Percentiles rank a stretch among this genome's conserved stretches.
phyloP scores from a whole-genome alignment of 2,888 invertebrate genomes.

The Embidobia sp. region DNA sequence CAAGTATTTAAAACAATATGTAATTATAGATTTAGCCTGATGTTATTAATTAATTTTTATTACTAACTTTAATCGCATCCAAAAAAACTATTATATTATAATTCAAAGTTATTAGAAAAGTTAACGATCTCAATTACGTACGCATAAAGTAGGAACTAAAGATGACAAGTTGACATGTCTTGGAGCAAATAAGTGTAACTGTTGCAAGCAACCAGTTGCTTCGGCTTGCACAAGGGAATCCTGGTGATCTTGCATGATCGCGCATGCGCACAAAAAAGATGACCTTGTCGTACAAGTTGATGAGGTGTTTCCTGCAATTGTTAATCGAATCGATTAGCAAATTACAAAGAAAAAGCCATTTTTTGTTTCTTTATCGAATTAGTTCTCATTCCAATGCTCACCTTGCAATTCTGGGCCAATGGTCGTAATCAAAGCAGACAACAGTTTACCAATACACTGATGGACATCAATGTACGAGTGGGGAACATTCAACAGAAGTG shows the following conservation, averaged over 20 bases:
- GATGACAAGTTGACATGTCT: slow-evolving; percentile 95
- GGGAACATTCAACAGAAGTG: slow-evolving; percentile 93
- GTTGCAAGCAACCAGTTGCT: slow-evolving; percentile 97
- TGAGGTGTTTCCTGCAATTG: slow-evolving; percentile 86
- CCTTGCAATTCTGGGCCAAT: slow-evolving; percentile 99
- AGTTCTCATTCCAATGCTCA: too few relatives aligned
- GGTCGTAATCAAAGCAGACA: slow-evolving; percentile 97
- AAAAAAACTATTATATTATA: not conserved
- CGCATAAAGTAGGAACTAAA: slow-evolving; percentile 95
- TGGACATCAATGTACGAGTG: slow-evolving; percentile 95
- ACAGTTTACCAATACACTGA: slow-evolving; percentile 94
- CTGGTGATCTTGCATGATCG: slow-evolving; percentile 94
- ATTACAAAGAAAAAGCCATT: not conserved
- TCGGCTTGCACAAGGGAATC: slow-evolving; percentile 97
- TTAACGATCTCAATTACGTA: too few relatives aligned
- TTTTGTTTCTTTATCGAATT: too few relatives aligned
- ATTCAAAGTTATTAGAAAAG: not conserved
- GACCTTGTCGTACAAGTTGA: slow-evolving; percentile 89
- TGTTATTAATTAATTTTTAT: slow-evolving; percentile 7
- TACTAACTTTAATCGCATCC: too few relatives aligned
- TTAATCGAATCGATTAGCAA: too few relatives aligned
- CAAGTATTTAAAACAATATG: too few relatives aligned
- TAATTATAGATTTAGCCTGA: too few relatives aligned
- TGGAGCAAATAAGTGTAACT: slow-evolving; percentile 98
- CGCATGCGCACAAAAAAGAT: slow-evolving; percentile 95